A percentile compares a stretch with the other conserved stretches of the same genome.
These are phyloP conservation scores for Melospiza georgiana DNA, from an alignment of 2,113 vertebrate species.

Conservation along the genomic window DNA sequence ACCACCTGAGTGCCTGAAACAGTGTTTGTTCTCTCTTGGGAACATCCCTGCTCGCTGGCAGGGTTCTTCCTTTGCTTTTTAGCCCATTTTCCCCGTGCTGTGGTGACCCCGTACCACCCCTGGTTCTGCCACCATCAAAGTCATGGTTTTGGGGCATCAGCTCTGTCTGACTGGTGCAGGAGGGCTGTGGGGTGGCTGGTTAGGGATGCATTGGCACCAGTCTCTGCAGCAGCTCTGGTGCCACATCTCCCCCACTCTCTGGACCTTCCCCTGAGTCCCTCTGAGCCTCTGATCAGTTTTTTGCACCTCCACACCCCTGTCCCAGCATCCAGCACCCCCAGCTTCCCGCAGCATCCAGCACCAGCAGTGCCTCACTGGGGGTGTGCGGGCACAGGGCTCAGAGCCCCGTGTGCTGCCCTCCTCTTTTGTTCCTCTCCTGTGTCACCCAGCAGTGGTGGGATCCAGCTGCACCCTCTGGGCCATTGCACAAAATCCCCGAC, in stretches of 20 bases:
- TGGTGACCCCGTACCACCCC: not conserved
- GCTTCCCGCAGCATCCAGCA: not conserved
- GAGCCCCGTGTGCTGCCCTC: not conserved
- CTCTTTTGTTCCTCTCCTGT: not conserved
- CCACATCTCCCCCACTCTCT: not conserved
- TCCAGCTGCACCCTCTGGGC: not conserved
- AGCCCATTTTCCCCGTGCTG: accelerated
- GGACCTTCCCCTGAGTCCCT: not conserved
- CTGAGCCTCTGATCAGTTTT: not conserved
- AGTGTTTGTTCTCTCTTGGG: not conserved
- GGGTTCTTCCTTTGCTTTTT: not conserved
- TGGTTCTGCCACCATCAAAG: not conserved
- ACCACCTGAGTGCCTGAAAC: not conserved
- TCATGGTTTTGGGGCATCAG: accelerated
- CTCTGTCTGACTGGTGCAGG: not conserved
- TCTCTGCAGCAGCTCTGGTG: accelerated
- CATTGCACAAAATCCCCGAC: not conserved
- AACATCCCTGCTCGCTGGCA: not conserved
- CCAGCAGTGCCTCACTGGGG: not conserved
- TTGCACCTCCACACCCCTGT: not conserved
- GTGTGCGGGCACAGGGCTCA: accelerated
- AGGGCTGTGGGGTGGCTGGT: accelerated
- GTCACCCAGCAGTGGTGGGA: not conserved
- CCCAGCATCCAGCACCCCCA: accelerated
- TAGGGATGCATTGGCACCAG: accelerated